Conservation (phyloP, 1,140 invertebrate genomes). For the Neuroterus valhalla region DNA sequence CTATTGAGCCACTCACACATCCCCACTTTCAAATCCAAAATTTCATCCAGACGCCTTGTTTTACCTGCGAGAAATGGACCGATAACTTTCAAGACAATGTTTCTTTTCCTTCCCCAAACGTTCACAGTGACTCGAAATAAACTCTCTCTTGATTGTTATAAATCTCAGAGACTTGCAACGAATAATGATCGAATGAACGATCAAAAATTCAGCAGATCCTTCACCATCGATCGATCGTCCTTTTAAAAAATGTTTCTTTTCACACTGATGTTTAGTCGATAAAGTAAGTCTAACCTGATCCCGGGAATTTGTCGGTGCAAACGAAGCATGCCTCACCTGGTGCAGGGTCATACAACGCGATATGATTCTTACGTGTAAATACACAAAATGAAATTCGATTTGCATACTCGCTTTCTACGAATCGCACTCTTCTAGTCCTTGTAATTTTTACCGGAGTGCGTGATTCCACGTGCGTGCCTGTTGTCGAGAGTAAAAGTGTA, state of each 20-base stretch:
- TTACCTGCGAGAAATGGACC: neutral
- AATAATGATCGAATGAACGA: conserved; percentile 23
- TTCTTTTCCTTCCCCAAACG: neutral
- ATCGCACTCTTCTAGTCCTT: conserved; percentile 47
- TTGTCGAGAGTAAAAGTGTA: conserved; percentile 20
- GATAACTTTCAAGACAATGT: neutral
- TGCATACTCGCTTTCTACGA: conserved; percentile 48
- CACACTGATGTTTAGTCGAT: neutral
- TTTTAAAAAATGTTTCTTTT: neutral
- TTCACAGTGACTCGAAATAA: neutral
- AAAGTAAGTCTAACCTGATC: conserved; percentile 14
- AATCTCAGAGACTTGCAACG: neutral
- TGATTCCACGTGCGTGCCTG: conserved; percentile 16
- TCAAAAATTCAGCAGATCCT: neutral
- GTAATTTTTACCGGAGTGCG: conserved; percentile 43
- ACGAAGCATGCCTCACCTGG: conserved; percentile 16
- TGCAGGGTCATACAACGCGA: neutral
- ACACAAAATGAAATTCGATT: conserved; percentile 40
- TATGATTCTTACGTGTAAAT: conserved; percentile 3
- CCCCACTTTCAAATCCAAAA: neutral
- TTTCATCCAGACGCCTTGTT: neutral
- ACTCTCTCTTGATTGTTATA: neutral
- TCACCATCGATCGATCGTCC: neutral
- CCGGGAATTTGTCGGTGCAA: conserved; percentile 12
- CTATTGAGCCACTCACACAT: neutral